Conservation (phyloP, 2,113 vertebrate species). For the Sphaerodactylus townsendi region DNA sequence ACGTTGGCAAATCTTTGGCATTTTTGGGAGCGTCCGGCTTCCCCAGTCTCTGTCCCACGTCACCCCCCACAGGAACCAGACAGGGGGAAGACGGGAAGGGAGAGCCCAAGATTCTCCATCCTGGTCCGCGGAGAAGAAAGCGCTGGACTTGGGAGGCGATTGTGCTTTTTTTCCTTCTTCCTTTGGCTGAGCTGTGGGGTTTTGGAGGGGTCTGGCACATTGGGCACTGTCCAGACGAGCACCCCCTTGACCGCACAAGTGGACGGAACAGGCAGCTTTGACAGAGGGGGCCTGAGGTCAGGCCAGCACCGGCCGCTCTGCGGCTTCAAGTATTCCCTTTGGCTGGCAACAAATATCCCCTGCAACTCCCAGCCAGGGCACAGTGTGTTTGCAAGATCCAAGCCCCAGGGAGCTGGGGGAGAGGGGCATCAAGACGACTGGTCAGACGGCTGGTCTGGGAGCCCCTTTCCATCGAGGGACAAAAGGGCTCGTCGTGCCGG, state of each 20-base stretch:
- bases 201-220: background rate
- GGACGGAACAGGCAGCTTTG: conserved; percentile 33
- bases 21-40: conserved; percentile 11
- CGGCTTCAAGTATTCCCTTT: conserved; percentile 33
- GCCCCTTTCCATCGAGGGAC: background rate
- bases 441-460: background rate
- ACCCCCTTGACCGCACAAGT: background rate
- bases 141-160: conserved; percentile 11
- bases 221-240: background rate
- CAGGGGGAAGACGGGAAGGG: conserved; percentile 6
- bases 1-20: conserved; percentile 30
- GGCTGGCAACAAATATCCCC: background rate
- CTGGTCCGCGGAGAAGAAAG: conserved; percentile 1
- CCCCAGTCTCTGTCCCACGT: conserved; percentile 21
- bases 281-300: conserved; percentile 5
- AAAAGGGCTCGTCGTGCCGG: background rate
- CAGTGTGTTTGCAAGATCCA: background rate
- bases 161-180: background rate
- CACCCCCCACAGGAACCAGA: conserved; percentile 6
- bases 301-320: conserved; percentile 23
- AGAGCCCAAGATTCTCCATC: background rate
- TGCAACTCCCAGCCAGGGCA: conserved; percentile 1
- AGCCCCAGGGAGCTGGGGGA: background rate
- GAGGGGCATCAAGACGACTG: background rate
- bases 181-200: background rate